Evolutionary conservation across 2,888 invertebrate species (phyloP).

Genomic region (Empis stercorea): DNA sequence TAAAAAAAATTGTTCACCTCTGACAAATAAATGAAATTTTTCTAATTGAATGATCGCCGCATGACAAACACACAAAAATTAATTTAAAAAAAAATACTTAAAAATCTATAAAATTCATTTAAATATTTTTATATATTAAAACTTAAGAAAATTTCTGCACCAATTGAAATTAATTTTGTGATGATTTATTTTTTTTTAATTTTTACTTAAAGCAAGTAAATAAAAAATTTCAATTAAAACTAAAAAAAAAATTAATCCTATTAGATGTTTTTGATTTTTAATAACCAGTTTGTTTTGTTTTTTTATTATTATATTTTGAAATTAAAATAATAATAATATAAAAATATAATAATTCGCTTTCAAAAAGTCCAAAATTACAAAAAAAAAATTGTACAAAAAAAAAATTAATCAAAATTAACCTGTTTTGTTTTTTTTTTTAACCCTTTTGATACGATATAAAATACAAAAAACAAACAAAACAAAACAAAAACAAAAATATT

Average conservation of each 20-base stretch:
- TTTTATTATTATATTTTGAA: neutral
- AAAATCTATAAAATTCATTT: no score
- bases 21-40: no score
- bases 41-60: no score
- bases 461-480: slow-evolving; percentile 6
- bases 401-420: neutral
- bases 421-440: neutral
- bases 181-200: neutral
- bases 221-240: neutral
- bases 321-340: neutral
- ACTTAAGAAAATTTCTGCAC: no score
- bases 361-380: neutral
- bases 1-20: no score
- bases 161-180: neutral
- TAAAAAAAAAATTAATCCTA: neutral
- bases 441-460: neutral
- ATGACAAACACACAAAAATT: no score
- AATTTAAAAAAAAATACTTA: no score
- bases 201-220: neutral
- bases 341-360: neutral
- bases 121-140: no score
- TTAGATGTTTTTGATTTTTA: neutral
- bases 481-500: slow-evolving; percentile 12
- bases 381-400: neutral
- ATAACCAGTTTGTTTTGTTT: neutral